Conservation (phyloP, 2,797 vertebrate genomes). For the Sebastes vulpes region DNA sequence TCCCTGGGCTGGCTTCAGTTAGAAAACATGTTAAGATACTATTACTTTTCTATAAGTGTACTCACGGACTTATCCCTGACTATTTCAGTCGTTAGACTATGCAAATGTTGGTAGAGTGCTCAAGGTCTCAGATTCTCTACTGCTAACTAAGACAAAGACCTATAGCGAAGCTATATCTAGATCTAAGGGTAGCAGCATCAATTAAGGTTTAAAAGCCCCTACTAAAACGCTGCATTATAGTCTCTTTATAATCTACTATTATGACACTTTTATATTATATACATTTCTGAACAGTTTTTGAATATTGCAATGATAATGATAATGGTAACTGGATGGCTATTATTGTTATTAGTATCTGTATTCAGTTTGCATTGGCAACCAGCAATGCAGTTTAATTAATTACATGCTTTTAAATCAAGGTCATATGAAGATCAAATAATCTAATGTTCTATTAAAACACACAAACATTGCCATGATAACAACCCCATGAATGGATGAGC, state of each 20-base stretch:
- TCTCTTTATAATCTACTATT: background rate
- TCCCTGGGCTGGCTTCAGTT: background rate
- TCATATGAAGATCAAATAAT: background rate
- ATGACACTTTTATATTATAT: background rate
- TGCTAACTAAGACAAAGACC: background rate
- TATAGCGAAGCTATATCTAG: background rate
- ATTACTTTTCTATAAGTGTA: background rate
- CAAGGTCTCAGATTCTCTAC: background rate
- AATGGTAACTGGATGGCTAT: background rate
- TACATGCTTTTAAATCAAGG: background rate
- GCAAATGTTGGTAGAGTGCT: background rate
- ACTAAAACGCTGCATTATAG: background rate
- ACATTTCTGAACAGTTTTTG: background rate
- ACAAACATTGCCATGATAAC: background rate
- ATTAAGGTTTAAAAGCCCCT: background rate
- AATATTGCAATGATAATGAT: background rate
- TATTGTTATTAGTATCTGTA: background rate
- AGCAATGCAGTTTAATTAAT: background rate
- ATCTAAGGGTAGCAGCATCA: background rate
- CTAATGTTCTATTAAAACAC: background rate
- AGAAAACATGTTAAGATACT: background rate
- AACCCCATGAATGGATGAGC: background rate
- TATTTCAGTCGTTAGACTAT: background rate
- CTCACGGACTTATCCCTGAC: background rate
- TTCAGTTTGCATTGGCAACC: background rate